Evolutionary conservation across 2,797 vertebrate genomes (phyloP), one percentile per base, ranked within the genome.

Genomic region (Chelmon rostratus): DNA sequence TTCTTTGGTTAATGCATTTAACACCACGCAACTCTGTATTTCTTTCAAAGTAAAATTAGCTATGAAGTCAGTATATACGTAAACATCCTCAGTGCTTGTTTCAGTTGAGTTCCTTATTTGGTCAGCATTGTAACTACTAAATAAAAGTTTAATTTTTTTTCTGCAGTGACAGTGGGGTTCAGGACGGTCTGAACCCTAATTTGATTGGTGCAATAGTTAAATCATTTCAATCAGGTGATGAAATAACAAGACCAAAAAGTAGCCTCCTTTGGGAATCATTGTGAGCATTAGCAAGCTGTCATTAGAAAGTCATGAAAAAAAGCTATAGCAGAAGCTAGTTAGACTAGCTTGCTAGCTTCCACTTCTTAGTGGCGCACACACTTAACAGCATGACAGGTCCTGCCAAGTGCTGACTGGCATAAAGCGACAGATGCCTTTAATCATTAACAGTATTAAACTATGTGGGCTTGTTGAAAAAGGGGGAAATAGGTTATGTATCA

Each of bases 1-100:
- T 40, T 70, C 50, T 65, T 13, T 54, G 21, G 47, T 58, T 68
- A 38, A 40, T 49, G 33, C 66, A 28, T 71, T 76, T 46, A 6
- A 53, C 21, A 28, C 52, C 31, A 19, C 21, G 49, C 64, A 50
- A 42, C 49, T 68, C 21, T 2, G 25, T 46, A 19, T 69, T 56
- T 73, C 50, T 8, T 61, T 19, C 54, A 49, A 54, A 40, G 42
- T 19, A 8, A 40, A 40, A 40, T 58, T n/a, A n/a, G 58, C 15
- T 4, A 49, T 12, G 44, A 25, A 46, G 23, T 56, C 21, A 18
- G 0, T 2, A 40, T 10, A 56, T 54, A n/a, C n/a, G n/a, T n/a
- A n/a, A n/a, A n/a, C n/a, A 37, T 70, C 42, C 10, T 31, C 11
- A 49, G 46, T 38, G 23, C 40, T 49, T 25, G 21, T 19, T 49